Evolutionary conservation across 1,140 invertebrate genomes (phyloP).

Genomic region (Drosophila pectinifera): DNA sequence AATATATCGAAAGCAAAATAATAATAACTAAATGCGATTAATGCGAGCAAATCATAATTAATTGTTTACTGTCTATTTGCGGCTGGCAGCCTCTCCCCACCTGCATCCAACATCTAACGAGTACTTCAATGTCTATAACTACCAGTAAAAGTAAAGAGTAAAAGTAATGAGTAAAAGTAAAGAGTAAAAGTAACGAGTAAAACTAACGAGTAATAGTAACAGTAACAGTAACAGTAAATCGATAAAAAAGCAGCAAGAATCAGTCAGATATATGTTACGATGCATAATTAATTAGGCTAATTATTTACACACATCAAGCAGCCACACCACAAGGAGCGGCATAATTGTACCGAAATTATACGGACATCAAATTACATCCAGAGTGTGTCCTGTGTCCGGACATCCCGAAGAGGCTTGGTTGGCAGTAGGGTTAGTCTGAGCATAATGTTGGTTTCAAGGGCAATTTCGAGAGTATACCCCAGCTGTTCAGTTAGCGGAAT

Average conservation of each 20-base stretch:
- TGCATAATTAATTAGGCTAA: conserved; percentile 50
- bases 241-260: background rate
- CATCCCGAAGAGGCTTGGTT: background rate
- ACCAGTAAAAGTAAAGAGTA: conserved; percentile 16
- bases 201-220: background rate
- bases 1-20: conserved; percentile 34
- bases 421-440: too few species aligned
- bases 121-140: conserved; percentile 53
- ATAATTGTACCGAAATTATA: conserved; percentile 33
- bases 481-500: background rate
- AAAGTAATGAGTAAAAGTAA: conserved; percentile 2
- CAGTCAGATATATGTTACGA: too few species aligned
- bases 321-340: conserved; percentile 13
- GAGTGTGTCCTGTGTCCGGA: conserved; percentile 25
- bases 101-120: conserved; percentile 31
- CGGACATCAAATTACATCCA: conserved; percentile 5
- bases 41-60: conserved; percentile 70
- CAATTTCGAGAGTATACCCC: background rate
- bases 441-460: conserved; percentile 30
- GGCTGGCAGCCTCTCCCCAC: conserved; percentile 30
- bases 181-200: conserved; percentile 2
- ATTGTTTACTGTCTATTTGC: conserved; percentile 74
- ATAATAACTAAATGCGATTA: conserved; percentile 57
- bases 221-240: conserved; percentile 4
- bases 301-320: conserved; percentile 40